phyloP scores from a whole-genome alignment of 2,888 invertebrate species.

The Chalcosyrphus nemorum region DNA sequence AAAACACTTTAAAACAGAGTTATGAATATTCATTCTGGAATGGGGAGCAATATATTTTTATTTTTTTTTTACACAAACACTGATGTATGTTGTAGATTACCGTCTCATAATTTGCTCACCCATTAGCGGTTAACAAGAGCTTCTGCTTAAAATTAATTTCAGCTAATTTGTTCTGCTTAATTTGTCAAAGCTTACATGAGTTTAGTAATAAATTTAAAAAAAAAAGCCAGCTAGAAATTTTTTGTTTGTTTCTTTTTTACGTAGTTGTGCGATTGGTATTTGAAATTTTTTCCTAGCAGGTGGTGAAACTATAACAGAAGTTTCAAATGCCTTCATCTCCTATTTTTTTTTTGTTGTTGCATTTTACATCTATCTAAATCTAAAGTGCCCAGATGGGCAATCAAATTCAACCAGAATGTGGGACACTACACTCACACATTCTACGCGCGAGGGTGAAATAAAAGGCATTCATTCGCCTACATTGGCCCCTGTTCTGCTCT shows the following conservation, averaged over 20 bases:
- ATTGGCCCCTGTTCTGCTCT: constrained; percentile 48
- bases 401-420: constrained; percentile 32
- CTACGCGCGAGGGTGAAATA: not conserved
- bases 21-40: not conserved
- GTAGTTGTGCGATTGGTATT: not conserved
- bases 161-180: constrained; percentile 10
- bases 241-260: not conserved
- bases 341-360: too few species aligned
- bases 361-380: constrained; percentile 57
- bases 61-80: too few species aligned
- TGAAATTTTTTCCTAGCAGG: constrained; percentile 14
- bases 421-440: constrained; percentile 15
- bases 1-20: not conserved
- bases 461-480: not conserved
- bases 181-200: constrained; percentile 9
- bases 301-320: constrained; percentile 4
- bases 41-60: too few species aligned
- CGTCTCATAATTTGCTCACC: not conserved
- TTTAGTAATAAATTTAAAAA: constrained; percentile 7
- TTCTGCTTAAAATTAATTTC: not conserved
- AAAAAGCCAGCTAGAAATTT: not conserved
- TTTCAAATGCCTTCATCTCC: constrained; percentile 27
- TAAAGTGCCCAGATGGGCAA: constrained; percentile 44
- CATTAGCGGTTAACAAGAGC: not conserved
- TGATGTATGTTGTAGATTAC: too few species aligned